Base-by-base conservation (phyloP, 2,113 vertebrate genomes). In the Epinephelus fuscoguttatus region DNA sequence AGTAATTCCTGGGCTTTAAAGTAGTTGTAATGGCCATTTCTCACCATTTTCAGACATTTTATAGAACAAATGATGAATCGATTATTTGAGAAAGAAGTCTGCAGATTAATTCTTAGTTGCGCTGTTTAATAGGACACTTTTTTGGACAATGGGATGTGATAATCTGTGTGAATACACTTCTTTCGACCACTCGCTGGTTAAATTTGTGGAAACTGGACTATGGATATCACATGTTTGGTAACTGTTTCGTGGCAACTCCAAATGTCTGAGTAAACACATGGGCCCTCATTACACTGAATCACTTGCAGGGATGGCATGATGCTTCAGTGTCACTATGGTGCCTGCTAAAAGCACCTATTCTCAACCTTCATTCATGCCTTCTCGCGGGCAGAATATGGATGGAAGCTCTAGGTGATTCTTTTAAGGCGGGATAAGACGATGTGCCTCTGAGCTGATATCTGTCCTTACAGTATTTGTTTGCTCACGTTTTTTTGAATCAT, bases 181-280 rank as follows among this genome's bases (percentile, higher is more conserved):
- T 27, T 40, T n/a, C 17, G 3, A 17, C 12, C 8, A 25, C 30
- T 33, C 27, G 10, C 8, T 7, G 37, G 55, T 3, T 27, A 14
- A n/a, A 15, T 62, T 6, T 50, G 45, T 17, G 30, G 21, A 6
- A 33, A 15, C 72, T 15, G 59, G 9, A 23, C 6, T 12, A 12
- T 40, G n/a, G 49, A 53, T 11, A 45, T 45, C 42, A 45, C 13
- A 27, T 64, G 60, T 64, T 57, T 57, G 21, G 21, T 13, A 15
- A n/a, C 68, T 37, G 27, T 42, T 53, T 25, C 14, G 1, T 27
- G 47, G 59, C 47, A 63, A 47, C 62, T 47, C 50, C 11, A 6
- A 56, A 27, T 42, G 49, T 25, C 60, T 23, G 60, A 64, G 73
- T 64, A 60, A 40, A 37, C 49, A 75, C 53, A 76, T 45, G 23